Percentiles rank a stretch among this genome's conserved stretches.
Evolutionary conservation across 2,888 invertebrate species (phyloP).

Genomic region (Pristionchus fissidentatus): DNA sequence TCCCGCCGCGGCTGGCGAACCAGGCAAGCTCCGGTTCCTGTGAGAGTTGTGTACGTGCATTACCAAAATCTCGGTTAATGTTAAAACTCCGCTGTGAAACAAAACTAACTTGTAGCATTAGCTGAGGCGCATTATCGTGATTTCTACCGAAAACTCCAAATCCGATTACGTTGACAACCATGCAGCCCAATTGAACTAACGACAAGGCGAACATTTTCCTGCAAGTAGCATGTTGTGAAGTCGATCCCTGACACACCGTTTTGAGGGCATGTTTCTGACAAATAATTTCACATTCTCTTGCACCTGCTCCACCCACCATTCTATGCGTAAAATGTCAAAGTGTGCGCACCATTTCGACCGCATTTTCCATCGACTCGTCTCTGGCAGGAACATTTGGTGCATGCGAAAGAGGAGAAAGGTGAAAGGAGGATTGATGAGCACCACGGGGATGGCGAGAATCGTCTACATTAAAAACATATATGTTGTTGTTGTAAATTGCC

Average conservation of each 20-base stretch:
- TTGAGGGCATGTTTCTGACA: neutral
- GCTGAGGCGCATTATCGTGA: neutral
- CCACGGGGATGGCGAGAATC: neutral
- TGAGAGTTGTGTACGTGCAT: neutral
- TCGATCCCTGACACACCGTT: no score
- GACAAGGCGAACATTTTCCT: neutral
- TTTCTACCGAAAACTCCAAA: neutral
- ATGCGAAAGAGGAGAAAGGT: slow-evolving; percentile 11
- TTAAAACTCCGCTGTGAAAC: neutral
- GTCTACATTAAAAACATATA: neutral
- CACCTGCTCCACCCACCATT: no score
- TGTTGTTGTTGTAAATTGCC: neutral
- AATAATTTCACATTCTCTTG: no score
- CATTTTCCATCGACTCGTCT: neutral
- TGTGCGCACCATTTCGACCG: neutral
- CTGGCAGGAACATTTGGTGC: slow-evolving; percentile 8
- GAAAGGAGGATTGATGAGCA: neutral
- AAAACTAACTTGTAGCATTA: no score
- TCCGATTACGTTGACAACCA: neutral
- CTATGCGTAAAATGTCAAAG: no score
- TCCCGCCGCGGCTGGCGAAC: neutral
- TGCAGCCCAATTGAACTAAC: neutral
- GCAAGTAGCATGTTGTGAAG: neutral
- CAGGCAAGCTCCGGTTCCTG: neutral
- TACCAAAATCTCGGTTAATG: neutral